These are phyloP conservation scores for Bicyclus anynana DNA, from an alignment of 1,140 invertebrate genomes.

Conservation along the genomic window DNA sequence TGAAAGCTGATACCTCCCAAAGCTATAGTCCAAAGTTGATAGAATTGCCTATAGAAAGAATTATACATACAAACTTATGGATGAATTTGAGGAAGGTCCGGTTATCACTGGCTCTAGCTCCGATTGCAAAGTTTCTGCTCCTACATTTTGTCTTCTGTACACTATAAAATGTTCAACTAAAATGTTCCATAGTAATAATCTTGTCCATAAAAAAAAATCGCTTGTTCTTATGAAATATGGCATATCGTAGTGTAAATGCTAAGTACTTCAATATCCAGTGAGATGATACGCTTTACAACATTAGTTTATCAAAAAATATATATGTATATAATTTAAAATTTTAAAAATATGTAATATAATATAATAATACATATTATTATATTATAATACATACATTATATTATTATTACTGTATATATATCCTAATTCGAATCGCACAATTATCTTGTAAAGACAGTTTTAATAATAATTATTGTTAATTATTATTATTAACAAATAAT, in stretches of 20 bases:
- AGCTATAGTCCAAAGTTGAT: too few relatives aligned
- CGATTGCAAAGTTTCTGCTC: background rate
- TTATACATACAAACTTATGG: too few relatives aligned
- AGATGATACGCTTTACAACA: conserved; percentile 32
- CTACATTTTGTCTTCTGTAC: background rate
- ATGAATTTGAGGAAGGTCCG: too few relatives aligned
- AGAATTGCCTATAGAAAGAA: too few relatives aligned
- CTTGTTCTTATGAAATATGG: conserved; percentile 25
- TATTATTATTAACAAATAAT: conserved; percentile 3
- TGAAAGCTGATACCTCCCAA: too few relatives aligned
- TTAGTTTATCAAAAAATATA: conserved; percentile 21
- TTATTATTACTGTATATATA: background rate
- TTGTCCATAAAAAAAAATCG: conserved; percentile 16
- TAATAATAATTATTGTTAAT: conserved; percentile 2
- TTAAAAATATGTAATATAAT: conserved; percentile 12
- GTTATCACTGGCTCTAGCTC: too few relatives aligned
- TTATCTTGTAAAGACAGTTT: conserved; percentile 9
- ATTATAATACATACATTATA: too few relatives aligned
- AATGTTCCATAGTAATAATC: conserved; percentile 6
- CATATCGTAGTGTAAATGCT: conserved; percentile 21
- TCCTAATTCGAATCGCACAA: conserved; percentile 13
- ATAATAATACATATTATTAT: background rate
- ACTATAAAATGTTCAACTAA: conserved; percentile 3
- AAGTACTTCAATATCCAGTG: conserved; percentile 25
- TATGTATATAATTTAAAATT: conserved; percentile 12